A percentile compares a stretch with the other conserved stretches of the same genome.
These are phyloP conservation scores for Alosa sapidissima DNA, from an alignment of 2,797 vertebrate species.

Conservation along the genomic window DNA sequence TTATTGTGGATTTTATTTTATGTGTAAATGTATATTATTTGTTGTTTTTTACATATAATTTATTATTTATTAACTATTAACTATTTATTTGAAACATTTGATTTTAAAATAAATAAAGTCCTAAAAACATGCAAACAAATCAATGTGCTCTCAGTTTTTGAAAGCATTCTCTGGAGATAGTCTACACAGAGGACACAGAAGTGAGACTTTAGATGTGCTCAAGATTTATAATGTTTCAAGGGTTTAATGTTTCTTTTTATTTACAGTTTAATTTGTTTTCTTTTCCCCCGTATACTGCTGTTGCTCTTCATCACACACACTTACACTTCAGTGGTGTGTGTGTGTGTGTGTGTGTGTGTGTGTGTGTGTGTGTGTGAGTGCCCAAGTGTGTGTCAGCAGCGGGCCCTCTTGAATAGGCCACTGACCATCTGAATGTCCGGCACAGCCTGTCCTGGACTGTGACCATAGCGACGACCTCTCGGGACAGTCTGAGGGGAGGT, in stretches of 20 bases:
- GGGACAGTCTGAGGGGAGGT: constrained; percentile 63
- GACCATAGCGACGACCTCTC: constrained; percentile 42
- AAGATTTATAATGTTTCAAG: background rate
- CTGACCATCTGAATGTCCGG: constrained; percentile 57
- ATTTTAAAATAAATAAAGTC: constrained; percentile 10
- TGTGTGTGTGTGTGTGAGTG: constrained; percentile 28
- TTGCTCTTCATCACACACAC: background rate
- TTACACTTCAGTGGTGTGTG: no score
- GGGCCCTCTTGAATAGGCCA: constrained; percentile 40
- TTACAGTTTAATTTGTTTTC: background rate
- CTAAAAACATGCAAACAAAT: background rate
- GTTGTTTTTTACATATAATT: constrained; percentile 67
- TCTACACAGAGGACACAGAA: background rate
- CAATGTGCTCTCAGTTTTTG: background rate
- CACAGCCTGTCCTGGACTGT: constrained; percentile 69
- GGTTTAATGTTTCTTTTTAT: background rate
- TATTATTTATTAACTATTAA: constrained; percentile 73
- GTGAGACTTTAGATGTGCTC: background rate
- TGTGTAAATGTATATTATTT: constrained; percentile 63
- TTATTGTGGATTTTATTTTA: constrained; percentile 47
- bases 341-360: background rate
- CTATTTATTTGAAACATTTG: constrained; percentile 73
- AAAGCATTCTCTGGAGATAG: background rate
- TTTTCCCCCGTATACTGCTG: background rate
- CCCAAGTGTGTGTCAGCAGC: background rate